phyloP scores from a whole-genome alignment of 2,113 vertebrate genomes.

The Sakesphorus luctuosus region DNA sequence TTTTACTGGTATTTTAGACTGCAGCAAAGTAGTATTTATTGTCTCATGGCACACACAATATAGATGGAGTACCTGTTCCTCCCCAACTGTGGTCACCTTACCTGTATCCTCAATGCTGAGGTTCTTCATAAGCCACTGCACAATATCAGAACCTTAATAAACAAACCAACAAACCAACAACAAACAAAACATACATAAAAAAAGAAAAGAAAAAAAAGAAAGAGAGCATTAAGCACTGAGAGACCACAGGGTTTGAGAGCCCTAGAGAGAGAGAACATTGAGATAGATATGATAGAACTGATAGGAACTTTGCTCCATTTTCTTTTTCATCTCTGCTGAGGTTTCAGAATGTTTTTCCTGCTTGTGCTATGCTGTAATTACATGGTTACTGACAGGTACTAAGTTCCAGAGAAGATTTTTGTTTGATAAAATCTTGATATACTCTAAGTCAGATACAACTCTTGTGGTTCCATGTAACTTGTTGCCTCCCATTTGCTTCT shows the following conservation, averaged over 20 bases:
- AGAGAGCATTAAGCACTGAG: not conserved
- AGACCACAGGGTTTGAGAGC: not conserved
- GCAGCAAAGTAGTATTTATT: not conserved
- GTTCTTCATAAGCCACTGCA: slow-evolving; percentile 96
- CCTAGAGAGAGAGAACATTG: not conserved
- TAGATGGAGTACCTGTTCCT: not conserved
- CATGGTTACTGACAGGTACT: not conserved
- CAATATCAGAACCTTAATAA: slow-evolving; percentile 88
- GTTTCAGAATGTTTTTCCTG: not conserved
- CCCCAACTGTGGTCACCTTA: slow-evolving; percentile 57
- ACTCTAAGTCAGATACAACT: not conserved
- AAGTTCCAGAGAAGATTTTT: not conserved
- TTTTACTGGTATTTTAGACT: not conserved
- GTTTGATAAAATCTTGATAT: not conserved
- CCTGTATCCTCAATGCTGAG: slow-evolving; percentile 92
- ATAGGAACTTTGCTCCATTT: not conserved
- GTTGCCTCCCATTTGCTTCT: not conserved
- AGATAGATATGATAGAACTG: not conserved
- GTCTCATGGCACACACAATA: not conserved
- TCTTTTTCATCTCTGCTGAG: not conserved
- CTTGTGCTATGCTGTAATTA: not conserved
- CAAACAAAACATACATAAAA: too few relatives aligned
- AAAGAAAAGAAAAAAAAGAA: not conserved
- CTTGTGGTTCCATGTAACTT: not conserved
- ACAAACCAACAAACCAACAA: not conserved